Evolutionary conservation across 1,140 invertebrate species (phyloP).

Genomic region (Paramacrobiotus metropolitanus): DNA sequence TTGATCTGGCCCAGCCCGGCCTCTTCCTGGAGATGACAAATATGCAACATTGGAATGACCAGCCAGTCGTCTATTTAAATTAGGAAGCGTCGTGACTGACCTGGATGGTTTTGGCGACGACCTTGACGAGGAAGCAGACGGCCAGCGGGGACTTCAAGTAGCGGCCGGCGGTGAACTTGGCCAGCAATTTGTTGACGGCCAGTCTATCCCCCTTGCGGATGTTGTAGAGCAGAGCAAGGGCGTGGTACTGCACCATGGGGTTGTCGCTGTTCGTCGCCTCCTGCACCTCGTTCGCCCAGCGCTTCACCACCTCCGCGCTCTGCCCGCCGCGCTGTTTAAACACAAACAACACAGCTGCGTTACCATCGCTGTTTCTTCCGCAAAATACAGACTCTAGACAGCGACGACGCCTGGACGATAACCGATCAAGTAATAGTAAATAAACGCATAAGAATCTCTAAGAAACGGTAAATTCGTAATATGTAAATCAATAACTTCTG

Average conservation of each 20-base stretch:
- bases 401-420: too few relatives aligned
- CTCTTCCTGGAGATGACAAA: too few relatives aligned
- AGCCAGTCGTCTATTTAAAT: too few relatives aligned
- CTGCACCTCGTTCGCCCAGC: slow-evolving; percentile 96
- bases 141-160: slow-evolving; percentile 74
- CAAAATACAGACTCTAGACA: too few relatives aligned
- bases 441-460: too few relatives aligned
- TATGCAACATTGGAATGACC: too few relatives aligned
- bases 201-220: slow-evolving; percentile 73
- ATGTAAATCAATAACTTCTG: too few relatives aligned
- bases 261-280: slow-evolving; percentile 66
- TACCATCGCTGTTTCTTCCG: too few relatives aligned
- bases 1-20: slow-evolving; percentile 14
- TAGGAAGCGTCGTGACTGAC: too few relatives aligned
- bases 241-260: slow-evolving; percentile 86
- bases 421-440: too few relatives aligned
- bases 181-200: slow-evolving; percentile 81
- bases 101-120: slow-evolving; percentile 72
- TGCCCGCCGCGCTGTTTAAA: background rate
- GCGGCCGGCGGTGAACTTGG: slow-evolving; percentile 42
- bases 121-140: slow-evolving; percentile 66
- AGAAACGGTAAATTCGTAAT: too few relatives aligned
- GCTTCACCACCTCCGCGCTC: slow-evolving; percentile 73
- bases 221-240: slow-evolving; percentile 79
- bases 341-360: too few relatives aligned